Evolutionary conservation across 2,797 vertebrate species (phyloP).

Genomic region (Acomys russatus): DNA sequence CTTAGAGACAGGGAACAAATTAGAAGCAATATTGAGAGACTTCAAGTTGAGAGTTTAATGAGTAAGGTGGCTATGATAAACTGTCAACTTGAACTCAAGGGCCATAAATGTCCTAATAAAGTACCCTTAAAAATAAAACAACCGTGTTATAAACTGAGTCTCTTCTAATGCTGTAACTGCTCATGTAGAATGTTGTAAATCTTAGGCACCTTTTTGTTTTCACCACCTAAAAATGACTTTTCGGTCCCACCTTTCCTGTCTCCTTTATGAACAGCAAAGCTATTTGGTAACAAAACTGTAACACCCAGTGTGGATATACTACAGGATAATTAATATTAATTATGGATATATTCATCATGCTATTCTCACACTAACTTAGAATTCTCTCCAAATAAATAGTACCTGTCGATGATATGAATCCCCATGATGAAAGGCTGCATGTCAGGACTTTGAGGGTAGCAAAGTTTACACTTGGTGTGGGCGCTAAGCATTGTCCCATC

Average conservation of each 20-base stretch:
- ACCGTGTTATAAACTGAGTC: conserved; percentile 43
- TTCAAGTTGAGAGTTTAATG: conserved; percentile 67
- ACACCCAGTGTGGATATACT: conserved; percentile 50
- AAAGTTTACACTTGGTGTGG: conserved; percentile 98
- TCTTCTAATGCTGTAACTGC: conserved; percentile 38
- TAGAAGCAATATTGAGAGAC: conserved; percentile 71
- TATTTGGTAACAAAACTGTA: conserved; percentile 55
- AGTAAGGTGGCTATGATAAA: conserved; percentile 56
- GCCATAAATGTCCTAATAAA: conserved; percentile 64
- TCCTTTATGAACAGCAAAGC: conserved; percentile 69
- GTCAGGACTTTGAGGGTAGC: conserved; percentile 96
- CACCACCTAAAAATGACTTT: conserved; percentile 30
- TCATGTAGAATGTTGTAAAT: conserved; percentile 11
- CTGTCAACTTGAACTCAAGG: conserved; percentile 68
- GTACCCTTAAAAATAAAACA: conserved; percentile 60
- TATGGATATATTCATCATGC: conserved; percentile 63
- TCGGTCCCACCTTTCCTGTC: conserved; percentile 56
- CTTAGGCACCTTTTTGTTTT: conserved; percentile 60
- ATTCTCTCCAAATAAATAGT: conserved; percentile 80
- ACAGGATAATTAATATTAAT: conserved; percentile 41
- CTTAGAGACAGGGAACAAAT: conserved; percentile 62
- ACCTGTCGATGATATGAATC: conserved; percentile 99
- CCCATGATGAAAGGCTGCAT: conserved; percentile 99
- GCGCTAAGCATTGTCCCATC: conserved; percentile 96
- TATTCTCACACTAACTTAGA: conserved; percentile 62